A percentile compares a stretch with the other conserved stretches of the same genome.
Evolutionary conservation across 2,888 invertebrate species (phyloP).

Genomic region (Tinea pellionella): DNA sequence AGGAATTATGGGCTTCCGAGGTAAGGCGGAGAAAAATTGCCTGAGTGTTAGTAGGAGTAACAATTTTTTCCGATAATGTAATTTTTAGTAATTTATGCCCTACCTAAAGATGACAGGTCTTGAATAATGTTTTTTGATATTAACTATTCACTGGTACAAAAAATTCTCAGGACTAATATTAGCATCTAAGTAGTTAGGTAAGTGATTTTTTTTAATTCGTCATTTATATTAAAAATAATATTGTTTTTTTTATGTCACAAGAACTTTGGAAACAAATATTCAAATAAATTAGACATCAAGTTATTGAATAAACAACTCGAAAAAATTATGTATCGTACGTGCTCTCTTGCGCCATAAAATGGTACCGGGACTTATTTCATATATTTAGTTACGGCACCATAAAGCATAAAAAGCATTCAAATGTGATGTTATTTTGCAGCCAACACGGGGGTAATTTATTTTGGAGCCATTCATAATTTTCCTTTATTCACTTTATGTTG

Average conservation of each 20-base stretch:
- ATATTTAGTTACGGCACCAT: slow-evolving; percentile 64
- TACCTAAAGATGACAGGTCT: slow-evolving; percentile 17
- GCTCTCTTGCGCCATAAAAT: slow-evolving; percentile 58
- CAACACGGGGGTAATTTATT: slow-evolving; percentile 67
- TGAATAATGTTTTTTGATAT: slow-evolving; percentile 3
- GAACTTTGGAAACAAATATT: background rate
- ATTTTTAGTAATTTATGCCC: slow-evolving; percentile 66
- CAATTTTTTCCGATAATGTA: slow-evolving; percentile 59
- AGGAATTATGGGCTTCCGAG: slow-evolving; percentile 68
- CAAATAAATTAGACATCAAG: no score
- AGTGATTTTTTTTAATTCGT: no score
- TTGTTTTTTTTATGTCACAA: no score
- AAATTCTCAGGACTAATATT: no score
- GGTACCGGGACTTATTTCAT: slow-evolving; percentile 59
- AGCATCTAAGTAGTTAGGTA: no score
- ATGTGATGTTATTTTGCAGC: slow-evolving; percentile 71
- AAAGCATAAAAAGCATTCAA: slow-evolving; percentile 70
- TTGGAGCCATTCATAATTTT: slow-evolving; percentile 69
- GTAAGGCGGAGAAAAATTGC: slow-evolving; percentile 48
- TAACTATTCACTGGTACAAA: background rate
- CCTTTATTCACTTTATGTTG: slow-evolving; percentile 71
- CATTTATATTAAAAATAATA: no score
- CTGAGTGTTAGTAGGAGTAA: slow-evolving; percentile 42
- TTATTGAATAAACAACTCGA: slow-evolving; percentile 35
- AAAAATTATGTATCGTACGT: slow-evolving; percentile 63